Base-by-base conservation (phyloP, 2,888 invertebrate genomes). In the Tigriopus californicus region DNA sequence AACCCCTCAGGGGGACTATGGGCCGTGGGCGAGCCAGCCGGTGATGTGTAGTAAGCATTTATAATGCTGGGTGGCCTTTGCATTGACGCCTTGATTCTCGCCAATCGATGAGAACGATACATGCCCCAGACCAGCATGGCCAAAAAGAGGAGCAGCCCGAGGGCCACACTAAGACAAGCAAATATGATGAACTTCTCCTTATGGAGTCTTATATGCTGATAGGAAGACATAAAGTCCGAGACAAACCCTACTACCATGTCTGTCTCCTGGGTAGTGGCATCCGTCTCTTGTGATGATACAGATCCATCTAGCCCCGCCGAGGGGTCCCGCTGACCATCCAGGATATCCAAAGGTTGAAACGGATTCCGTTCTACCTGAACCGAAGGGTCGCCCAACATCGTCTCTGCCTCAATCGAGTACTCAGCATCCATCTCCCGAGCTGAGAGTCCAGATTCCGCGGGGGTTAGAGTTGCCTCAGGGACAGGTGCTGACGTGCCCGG, bases 181-280 rank as follows among this genome's bases (percentile, higher is more conserved):
- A 54, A 54, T 18, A 54, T 33, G 20, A 54, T 54, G 54, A 54
- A 54, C 41, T 54, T 54, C 41, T 54, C 54, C 22, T 40, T 5
- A 41, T 54, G 40, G 18, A 41, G 18, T 54, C 41, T 12, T 12
- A 54, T 54, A 5, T 54, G 54, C 18, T 41, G 40, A 40, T 54
- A 54, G 13, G 54, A 54, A 41, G 54, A 41, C 41, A 54, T 18
- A 15, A 54, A 40, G 40, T 54, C 54, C n/a, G 40, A 41, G 1
- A 54, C 41, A 54, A 41, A 18, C 40, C 41, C 54, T 33, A 41
- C 40, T 10, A 54, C 41, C n/a, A 41, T 18, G 2, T 54, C 54
- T 12, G 24, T 41, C 41, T 54, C n/a, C 15, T 41, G 33, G 3
- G 33, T 33, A 8, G 33, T 33, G 33, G 33, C 33, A 33, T 33